Base-by-base conservation (phyloP, 2,888 invertebrate genomes). In the Leptinotarsa tumamoca region DNA sequence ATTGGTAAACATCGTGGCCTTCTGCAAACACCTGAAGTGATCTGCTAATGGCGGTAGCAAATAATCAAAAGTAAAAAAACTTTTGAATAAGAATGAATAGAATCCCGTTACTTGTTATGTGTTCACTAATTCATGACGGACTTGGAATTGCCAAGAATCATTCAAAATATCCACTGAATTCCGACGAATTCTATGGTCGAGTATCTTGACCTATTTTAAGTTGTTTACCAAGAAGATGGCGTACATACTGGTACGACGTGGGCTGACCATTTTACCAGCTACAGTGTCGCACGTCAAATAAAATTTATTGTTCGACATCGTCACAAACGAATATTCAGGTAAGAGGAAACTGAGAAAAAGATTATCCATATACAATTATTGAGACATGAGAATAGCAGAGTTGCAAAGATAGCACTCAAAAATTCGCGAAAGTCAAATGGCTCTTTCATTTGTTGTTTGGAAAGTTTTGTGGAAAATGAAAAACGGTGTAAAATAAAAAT, bases 121-220 rank as follows among this genome's bases (percentile, higher is more conserved):
- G 43, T 63, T 63, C 43, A 63, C 63, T 68, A 54, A 68, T 54
- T 51, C 68, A 68, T 68, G 68, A 68, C 51, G 68, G 21, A 18
- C 50, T 52, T 33, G 68, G 68, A 68, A 23, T 68, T 52, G 52
- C 68, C 52, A 27, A 15, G 68, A 52, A 21, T 68, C 50, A 14
- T 68, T 68, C 68, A 63, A 63, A 63, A 63, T 63, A 63, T 63
- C 10, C n/a, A 75, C 70, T 66, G 73, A 71, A 71, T 77, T 78
- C 68, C 71, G 73, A 73, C 71, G 75, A 72, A 75, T 78, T 68
- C 68, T 56, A 73, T 78, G 73, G 73, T 75, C 69, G 74, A 67
- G 72, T 74, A 73, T 78, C 73, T 74, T 78, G 78, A 78, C 78
- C 78, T 61, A 78, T 78, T 23, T 78, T 78, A 73, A 71, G 71